These are phyloP conservation scores for Halichoerus grypus DNA, from an alignment of 2,113 vertebrate species.

Conservation along the genomic window DNA sequence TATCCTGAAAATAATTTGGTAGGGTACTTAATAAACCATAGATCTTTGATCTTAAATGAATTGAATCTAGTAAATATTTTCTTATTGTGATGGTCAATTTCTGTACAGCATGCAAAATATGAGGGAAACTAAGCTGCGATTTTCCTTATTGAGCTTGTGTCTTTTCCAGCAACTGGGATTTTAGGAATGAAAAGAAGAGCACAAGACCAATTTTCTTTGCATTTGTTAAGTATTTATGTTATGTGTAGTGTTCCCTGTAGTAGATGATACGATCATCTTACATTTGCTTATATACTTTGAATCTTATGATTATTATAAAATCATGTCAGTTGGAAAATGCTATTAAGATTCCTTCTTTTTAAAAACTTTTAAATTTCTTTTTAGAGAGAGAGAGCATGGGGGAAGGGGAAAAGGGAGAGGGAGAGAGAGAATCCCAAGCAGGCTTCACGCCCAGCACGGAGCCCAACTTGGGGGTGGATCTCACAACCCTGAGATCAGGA, in stretches of 20 bases:
- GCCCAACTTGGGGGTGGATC: neutral
- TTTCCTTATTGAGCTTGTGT: neutral
- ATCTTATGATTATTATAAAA: neutral
- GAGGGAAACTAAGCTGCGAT: neutral
- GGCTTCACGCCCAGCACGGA: neutral
- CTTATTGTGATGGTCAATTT: conserved; percentile 21
- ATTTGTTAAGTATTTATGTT: neutral
- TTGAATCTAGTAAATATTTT: conserved; percentile 70
- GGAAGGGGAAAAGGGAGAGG: neutral
- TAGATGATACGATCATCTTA: neutral
- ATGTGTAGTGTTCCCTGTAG: no score
- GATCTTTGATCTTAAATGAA: conserved; percentile 60
- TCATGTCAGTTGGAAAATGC: neutral
- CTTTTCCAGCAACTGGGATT: neutral
- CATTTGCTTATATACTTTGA: neutral
- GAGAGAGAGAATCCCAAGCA: neutral
- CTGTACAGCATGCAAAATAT: neutral
- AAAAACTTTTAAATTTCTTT: neutral
- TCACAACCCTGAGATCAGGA: neutral
- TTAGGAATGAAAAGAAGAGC: neutral
- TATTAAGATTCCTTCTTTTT: neutral
- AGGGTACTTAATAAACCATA: conserved; percentile 60
- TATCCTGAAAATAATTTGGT: conserved; percentile 66
- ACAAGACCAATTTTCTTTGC: neutral
- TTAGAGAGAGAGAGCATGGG: neutral